These are phyloP conservation scores for Neomicropteryx cornuta DNA, from an alignment of 1,140 invertebrate species.

Conservation along the genomic window DNA sequence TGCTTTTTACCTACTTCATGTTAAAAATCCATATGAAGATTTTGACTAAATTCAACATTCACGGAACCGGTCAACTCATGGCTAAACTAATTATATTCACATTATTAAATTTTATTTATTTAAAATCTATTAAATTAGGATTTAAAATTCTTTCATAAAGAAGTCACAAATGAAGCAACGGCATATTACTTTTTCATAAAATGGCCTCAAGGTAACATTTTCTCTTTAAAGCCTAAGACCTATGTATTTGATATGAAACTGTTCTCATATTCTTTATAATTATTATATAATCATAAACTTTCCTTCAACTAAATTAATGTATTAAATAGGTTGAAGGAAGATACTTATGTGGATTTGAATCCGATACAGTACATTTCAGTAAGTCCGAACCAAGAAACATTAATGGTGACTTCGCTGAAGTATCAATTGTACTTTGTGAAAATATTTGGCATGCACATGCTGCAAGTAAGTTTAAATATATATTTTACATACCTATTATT, in stretches of 20 bases:
- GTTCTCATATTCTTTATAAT: background rate
- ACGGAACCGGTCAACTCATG: too few relatives aligned
- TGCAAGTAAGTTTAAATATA: constrained; percentile 22
- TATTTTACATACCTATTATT: background rate
- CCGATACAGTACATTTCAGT: constrained; percentile 42
- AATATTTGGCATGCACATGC: constrained; percentile 43
- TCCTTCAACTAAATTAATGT: constrained; percentile 1
- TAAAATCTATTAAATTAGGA: constrained; percentile 1
- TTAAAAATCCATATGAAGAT: too few relatives aligned
- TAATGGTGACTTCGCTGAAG: constrained; percentile 50
- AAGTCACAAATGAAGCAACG: too few relatives aligned
- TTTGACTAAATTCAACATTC: too few relatives aligned
- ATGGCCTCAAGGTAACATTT: too few relatives aligned
- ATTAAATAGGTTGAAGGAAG: constrained; percentile 10
- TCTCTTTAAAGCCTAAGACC: too few relatives aligned
- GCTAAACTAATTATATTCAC: too few relatives aligned
- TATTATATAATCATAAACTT: background rate
- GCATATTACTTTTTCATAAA: too few relatives aligned
- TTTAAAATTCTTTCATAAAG: too few relatives aligned
- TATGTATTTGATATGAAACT: too few relatives aligned
- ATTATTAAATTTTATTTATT: constrained; percentile 4
- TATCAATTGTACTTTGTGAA: constrained; percentile 48
- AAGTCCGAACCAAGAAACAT: constrained; percentile 41
- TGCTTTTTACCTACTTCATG: too few relatives aligned
- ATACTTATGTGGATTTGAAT: constrained; percentile 24